These are phyloP conservation scores for Orientallactaga sibirica DNA, from an alignment of 2,797 vertebrate genomes.

Conservation along the genomic window DNA sequence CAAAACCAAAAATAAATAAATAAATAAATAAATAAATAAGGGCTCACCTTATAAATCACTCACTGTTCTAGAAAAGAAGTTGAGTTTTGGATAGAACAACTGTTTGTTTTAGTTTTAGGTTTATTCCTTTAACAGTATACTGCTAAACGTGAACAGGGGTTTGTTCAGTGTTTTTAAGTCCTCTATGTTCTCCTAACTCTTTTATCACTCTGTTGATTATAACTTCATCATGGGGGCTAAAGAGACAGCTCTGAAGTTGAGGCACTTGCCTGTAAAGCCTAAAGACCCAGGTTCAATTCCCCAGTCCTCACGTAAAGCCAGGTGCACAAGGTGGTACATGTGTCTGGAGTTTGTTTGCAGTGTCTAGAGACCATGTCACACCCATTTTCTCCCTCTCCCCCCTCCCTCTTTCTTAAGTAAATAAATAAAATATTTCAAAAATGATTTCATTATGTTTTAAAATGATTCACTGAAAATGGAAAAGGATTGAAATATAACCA, in stretches of 20 bases:
- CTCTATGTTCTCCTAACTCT: background rate
- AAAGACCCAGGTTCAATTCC: too few relatives aligned
- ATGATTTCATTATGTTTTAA: background rate
- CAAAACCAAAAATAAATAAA: too few relatives aligned
- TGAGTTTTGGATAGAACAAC: background rate
- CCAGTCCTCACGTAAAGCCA: too few relatives aligned
- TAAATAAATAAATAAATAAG: background rate
- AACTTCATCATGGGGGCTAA: background rate
- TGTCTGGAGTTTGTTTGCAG: too few relatives aligned
- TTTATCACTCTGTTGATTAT: background rate
- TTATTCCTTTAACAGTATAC: background rate
- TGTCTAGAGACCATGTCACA: too few relatives aligned
- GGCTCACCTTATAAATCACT: background rate
- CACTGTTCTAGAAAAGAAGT: background rate
- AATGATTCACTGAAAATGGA: background rate
- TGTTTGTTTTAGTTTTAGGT: background rate
- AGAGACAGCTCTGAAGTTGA: too few relatives aligned
- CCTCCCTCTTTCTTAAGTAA: too few relatives aligned
- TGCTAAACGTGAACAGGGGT: background rate
- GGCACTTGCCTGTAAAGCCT: too few relatives aligned
- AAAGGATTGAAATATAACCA: slow-evolving; percentile 43
- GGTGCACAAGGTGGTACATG: too few relatives aligned
- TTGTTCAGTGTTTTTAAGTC: slow-evolving; percentile 24
- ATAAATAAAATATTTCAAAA: too few relatives aligned
- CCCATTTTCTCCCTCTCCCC: too few relatives aligned